phyloP scores from a whole-genome alignment of 2,113 vertebrate genomes.

The Naja naja region DNA sequence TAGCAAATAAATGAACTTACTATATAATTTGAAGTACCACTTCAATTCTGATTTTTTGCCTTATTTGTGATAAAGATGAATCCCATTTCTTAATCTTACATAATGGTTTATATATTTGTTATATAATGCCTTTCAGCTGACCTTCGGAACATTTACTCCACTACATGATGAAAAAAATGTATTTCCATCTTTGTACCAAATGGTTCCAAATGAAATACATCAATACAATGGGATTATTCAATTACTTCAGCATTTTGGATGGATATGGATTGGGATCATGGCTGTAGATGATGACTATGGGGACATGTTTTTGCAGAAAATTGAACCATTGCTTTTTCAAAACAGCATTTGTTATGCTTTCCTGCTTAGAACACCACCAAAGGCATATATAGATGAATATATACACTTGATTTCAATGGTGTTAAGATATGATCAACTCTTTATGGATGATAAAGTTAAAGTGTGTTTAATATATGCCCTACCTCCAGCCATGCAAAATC shows the following conservation, averaged over 20 bases:
- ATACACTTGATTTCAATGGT: not conserved
- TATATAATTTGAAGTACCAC: not conserved
- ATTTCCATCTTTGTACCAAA: not conserved
- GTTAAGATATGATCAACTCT: not conserved
- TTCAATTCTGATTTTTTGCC: too few species aligned
- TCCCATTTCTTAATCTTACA: not conserved
- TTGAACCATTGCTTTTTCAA: not conserved
- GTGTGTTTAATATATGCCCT: not conserved
- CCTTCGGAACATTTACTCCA: not conserved
- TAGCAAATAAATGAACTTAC: fast-evolving
- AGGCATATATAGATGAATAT: not conserved
- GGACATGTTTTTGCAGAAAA: not conserved
- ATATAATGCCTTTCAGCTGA: not conserved
- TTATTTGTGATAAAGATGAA: not conserved
- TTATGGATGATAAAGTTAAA: not conserved
- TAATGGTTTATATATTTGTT: not conserved
- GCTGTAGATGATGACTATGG: slow-evolving; percentile 5
- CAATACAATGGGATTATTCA: not conserved
- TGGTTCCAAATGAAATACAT: not conserved
- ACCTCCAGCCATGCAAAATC: not conserved
- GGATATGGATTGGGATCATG: not conserved
- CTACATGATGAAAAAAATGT: not conserved
- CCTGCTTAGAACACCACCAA: not conserved
- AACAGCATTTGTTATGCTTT: not conserved
- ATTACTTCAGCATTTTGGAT: not conserved